These are phyloP conservation scores for Notiomystis cincta DNA, from an alignment of 2,113 vertebrate species.

Conservation along the genomic window DNA sequence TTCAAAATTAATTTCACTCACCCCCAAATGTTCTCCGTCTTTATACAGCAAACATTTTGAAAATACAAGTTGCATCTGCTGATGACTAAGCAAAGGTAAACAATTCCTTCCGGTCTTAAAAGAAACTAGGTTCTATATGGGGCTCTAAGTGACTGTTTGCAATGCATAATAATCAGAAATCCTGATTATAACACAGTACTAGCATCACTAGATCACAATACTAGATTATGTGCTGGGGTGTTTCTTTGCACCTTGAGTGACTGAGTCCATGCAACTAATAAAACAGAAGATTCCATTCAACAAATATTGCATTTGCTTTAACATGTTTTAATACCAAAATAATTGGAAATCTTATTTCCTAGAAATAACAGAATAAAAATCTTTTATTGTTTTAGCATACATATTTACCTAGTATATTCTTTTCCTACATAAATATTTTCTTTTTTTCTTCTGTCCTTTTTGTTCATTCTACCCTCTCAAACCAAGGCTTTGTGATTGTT, in stretches of 20 bases:
- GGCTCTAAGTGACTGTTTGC: not conserved
- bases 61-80: not conserved
- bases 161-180: not conserved
- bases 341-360: not conserved
- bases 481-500: not conserved
- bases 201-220: not conserved
- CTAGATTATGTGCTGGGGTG: not conserved
- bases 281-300: not conserved
- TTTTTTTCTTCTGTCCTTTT: not conserved
- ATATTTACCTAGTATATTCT: not conserved
- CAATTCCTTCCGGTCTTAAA: not conserved
- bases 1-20: not conserved
- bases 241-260: not conserved
- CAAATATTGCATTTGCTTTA: not conserved
- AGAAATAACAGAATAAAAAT: not conserved
- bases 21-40: not conserved
- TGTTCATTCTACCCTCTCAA: not conserved
- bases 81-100: conserved; percentile 4
- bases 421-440: not conserved
- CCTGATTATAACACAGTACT: not conserved
- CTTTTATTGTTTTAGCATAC: not conserved
- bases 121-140: not conserved
- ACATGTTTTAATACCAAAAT: not conserved
- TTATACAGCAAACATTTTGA: not conserved
- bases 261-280: not conserved